These are phyloP conservation scores for Amphimedon queenslandica DNA, from an alignment of 37 sponge, comb jelly and placozoan genomes.

Conservation along the genomic window DNA sequence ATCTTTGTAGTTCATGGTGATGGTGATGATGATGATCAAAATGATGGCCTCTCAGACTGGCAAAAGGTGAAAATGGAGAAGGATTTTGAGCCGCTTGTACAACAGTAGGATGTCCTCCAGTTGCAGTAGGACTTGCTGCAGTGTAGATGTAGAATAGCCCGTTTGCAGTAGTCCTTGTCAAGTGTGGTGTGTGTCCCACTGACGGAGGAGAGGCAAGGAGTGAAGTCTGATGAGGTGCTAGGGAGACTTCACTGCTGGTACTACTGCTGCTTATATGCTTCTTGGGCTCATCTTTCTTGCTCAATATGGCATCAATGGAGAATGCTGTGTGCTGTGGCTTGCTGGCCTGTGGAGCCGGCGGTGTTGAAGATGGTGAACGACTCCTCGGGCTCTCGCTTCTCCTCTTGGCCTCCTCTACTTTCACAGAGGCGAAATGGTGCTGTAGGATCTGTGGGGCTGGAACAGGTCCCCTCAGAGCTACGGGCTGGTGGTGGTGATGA, in stretches of 20 bases:
- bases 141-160: conserved; percentile 4
- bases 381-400: background rate
- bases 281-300: conserved; percentile 9
- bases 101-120: too few relatives aligned
- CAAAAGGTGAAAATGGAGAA: background rate
- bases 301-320: conserved; percentile 57
- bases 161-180: background rate
- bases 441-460: too few relatives aligned
- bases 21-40: too few relatives aligned
- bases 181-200: too few relatives aligned
- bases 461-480: too few relatives aligned
- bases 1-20: background rate
- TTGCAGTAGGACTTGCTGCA: conserved; percentile 1
- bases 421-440: background rate
- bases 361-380: background rate
- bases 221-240: conserved; percentile 1
- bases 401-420: background rate
- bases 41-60: too few relatives aligned
- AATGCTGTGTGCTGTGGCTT: conserved; percentile 30
- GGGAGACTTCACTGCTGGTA: background rate
- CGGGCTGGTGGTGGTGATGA: background rate
- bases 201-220: background rate
- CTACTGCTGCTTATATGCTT: background rate
- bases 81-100: background rate
- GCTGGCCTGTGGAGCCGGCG: background rate